Evolutionary conservation across 2,113 vertebrate genomes (phyloP).

Genomic region (Oceanodroma tethys): DNA sequence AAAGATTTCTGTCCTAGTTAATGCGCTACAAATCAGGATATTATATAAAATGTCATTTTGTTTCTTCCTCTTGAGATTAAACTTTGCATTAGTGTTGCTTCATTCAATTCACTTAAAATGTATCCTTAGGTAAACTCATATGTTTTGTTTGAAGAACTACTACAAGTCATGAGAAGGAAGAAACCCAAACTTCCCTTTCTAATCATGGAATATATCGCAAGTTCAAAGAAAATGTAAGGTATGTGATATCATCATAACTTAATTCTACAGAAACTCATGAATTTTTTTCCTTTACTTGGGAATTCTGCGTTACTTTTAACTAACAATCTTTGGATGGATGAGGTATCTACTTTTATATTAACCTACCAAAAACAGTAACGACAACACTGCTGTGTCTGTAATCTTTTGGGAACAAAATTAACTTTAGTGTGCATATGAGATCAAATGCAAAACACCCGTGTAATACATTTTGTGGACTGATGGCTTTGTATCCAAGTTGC

Average conservation of each 20-base stretch:
- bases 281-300: not conserved
- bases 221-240: not conserved
- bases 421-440: not conserved
- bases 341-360: not conserved
- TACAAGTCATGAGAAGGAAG: not conserved
- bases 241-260: not conserved
- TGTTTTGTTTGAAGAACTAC: not conserved
- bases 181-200: not conserved
- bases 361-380: fast-evolving
- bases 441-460: not conserved
- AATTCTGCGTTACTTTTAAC: not conserved
- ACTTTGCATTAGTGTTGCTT: not conserved
- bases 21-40: not conserved
- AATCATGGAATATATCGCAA: not conserved
- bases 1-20: not conserved
- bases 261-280: not conserved
- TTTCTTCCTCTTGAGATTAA: not conserved
- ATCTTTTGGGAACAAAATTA: not conserved
- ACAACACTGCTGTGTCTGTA: not conserved
- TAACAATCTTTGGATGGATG: not conserved
- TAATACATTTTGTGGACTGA: not conserved
- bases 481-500: not conserved
- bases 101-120: not conserved
- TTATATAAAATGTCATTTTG: not conserved
- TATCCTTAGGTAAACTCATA: not conserved